A percentile compares a stretch with the other conserved stretches of the same genome.
Conservation (phyloP, 2,888 invertebrate genomes). For the Hetaerina titia region DNA sequence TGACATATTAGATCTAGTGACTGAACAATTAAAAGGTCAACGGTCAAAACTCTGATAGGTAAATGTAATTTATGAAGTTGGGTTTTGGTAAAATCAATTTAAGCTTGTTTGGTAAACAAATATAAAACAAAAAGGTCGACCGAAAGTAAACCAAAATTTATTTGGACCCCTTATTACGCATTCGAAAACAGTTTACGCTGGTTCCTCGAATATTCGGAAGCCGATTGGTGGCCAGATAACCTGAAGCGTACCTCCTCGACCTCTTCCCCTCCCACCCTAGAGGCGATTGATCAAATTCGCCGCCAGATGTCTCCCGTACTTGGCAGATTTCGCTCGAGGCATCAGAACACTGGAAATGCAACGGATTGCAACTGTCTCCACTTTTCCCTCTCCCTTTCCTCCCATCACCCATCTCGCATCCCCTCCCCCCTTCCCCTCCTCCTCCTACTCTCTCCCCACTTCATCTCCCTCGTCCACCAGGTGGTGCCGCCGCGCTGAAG, state of each 20-base stretch:
- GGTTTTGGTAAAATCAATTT: too few species aligned
- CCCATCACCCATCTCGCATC: not conserved
- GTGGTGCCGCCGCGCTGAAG: not conserved
- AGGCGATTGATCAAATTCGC: not conserved
- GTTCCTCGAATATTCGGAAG: too few species aligned
- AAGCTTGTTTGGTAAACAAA: too few species aligned
- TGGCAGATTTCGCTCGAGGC: not conserved
- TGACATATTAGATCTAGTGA: too few species aligned
- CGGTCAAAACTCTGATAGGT: too few species aligned
- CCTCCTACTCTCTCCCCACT: not conserved
- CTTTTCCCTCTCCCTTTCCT: not conserved
- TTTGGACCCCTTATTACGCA: too few species aligned
- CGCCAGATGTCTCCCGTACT: conserved; percentile 22
- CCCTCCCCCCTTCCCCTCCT: not conserved
- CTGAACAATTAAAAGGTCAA: too few species aligned
- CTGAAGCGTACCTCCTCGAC: not conserved
- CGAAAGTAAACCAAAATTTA: too few species aligned
- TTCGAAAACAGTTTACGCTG: too few species aligned
- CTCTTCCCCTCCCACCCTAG: not conserved
- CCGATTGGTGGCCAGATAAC: too few species aligned
- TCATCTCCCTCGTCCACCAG: conserved; percentile 29
- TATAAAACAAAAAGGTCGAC: too few species aligned
- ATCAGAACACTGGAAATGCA: conserved; percentile 50
- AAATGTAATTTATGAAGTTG: too few species aligned
- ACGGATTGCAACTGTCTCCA: conserved; percentile 50